Percentiles rank a stretch among this genome's conserved stretches.
phyloP scores from a whole-genome alignment of 2,113 vertebrate genomes.

The Brachirus orientalis region DNA sequence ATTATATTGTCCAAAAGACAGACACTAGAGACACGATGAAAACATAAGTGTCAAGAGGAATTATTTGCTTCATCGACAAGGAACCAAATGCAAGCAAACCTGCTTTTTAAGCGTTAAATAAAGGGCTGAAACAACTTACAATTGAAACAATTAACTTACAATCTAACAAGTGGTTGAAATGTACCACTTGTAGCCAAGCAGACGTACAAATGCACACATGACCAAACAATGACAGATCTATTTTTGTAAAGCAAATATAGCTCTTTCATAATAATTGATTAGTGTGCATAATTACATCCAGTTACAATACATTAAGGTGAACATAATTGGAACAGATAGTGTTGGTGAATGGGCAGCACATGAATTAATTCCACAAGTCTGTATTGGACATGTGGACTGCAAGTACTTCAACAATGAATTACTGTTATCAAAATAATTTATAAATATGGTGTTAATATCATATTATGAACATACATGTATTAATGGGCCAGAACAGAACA shows the following conservation, averaged over 20 bases:
- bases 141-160: too few relatives aligned
- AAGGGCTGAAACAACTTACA: too few relatives aligned
- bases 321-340: constrained; percentile 1
- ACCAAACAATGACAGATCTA: too few relatives aligned
- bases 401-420: background rate
- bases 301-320: background rate
- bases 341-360: background rate
- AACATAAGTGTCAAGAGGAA: constrained; percentile 40
- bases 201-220: too few relatives aligned
- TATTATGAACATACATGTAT: too few relatives aligned
- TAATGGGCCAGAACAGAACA: background rate
- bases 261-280: too few relatives aligned
- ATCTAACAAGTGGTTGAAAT: too few relatives aligned
- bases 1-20: constrained; percentile 12
- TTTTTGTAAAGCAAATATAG: too few relatives aligned
- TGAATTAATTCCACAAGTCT: background rate
- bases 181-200: too few relatives aligned
- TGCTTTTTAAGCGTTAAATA: too few relatives aligned
- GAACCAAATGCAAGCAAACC: too few relatives aligned
- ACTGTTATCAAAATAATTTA: background rate
- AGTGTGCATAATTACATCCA: background rate
- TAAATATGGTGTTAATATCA: background rate
- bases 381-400: background rate
- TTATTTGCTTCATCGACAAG: constrained; percentile 25
- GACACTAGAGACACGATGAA: constrained; percentile 36